Conservation (phyloP, 2,113 vertebrate species). For the Onychorhynchus coronatus region DNA sequence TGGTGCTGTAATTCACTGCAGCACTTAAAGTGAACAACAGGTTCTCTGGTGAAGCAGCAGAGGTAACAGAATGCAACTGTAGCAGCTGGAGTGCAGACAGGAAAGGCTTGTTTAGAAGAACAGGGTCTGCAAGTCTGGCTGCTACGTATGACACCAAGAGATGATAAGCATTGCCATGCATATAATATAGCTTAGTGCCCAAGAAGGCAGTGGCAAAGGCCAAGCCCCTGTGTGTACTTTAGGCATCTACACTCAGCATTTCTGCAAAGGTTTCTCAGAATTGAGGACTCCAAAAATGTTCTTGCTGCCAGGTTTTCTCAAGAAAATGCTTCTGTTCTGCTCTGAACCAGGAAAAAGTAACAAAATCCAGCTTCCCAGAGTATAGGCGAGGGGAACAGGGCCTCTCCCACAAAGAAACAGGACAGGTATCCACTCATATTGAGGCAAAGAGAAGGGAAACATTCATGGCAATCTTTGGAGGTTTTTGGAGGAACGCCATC, state of each 20-base stretch:
- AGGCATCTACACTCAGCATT: not conserved
- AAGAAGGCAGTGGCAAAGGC: not conserved
- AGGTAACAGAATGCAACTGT: not conserved
- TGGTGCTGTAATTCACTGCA: not conserved
- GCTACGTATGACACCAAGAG: not conserved
- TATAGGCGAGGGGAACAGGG: not conserved
- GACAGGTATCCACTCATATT: accelerated
- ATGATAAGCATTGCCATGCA: not conserved
- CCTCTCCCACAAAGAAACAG: not conserved
- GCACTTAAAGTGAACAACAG: not conserved
- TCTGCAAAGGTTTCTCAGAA: not conserved
- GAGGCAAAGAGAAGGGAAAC: not conserved
- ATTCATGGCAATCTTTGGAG: not conserved
- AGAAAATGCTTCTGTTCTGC: not conserved
- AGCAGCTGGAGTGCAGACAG: not conserved
- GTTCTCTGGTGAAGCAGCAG: not conserved
- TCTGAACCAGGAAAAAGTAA: not conserved
- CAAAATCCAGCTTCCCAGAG: not conserved
- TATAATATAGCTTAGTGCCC: not conserved
- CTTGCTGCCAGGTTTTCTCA: not conserved
- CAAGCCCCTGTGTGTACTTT: not conserved
- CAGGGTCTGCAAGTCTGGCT: not conserved
- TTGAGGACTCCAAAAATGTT: not conserved
- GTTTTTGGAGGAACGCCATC: not conserved
- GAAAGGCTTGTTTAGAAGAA: not conserved